Base-by-base conservation (phyloP, 2,113 vertebrate genomes). In the Megaptera novaeangliae region DNA sequence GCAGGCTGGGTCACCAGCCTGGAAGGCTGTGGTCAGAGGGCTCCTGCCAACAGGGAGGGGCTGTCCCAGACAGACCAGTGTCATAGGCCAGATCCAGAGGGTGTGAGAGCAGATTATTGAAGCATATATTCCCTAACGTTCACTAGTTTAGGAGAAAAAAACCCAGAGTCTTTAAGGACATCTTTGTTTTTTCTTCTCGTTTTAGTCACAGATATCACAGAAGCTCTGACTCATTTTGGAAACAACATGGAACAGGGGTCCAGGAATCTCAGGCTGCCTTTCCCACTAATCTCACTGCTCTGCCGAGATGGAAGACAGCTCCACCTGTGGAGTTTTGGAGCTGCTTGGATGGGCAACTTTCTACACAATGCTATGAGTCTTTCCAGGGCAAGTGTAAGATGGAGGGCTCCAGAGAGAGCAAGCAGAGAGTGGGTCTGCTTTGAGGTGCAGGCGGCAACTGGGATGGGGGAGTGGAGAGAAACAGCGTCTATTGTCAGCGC, bases 181-280 rank as follows among this genome's bases (percentile, higher is more conserved):
- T 2, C 9, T 68, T 82, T 92, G 31, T 55, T 68, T 44, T 77
- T 75, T 39, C 6, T 61, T 90, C 39, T 74, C 31, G 44, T 86
- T 66, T 9, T 15, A n/a, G 18, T 55, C 39, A 46, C 55, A 95
- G 21, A 31, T 94, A 25, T 88, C 80, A 83, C 25, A 39, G 89
- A 91, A 74, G 52, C 36, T 34, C 85, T 81, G 85, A 84, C 68
- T 88, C 74, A 78, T 87, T 95, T 46, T 64, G 36, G 69, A 71
- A 96, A 57, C 64, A 52, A 52, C 52, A 52, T 6, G 52, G 52
- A 52, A 52, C 52, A 52, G 15, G 15, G 52, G 52, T 17, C 52
- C 23, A 34, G 95, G 84, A 92, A 86, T 59, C 34, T 36, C 44
- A 17, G 74, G 29, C 63, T 61, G 31, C n/a, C 41, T 80, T 59